Percentiles rank a stretch among this genome's conserved stretches.
Conservation (phyloP, 2,888 invertebrate species). For the Coelopa pilipes region DNA sequence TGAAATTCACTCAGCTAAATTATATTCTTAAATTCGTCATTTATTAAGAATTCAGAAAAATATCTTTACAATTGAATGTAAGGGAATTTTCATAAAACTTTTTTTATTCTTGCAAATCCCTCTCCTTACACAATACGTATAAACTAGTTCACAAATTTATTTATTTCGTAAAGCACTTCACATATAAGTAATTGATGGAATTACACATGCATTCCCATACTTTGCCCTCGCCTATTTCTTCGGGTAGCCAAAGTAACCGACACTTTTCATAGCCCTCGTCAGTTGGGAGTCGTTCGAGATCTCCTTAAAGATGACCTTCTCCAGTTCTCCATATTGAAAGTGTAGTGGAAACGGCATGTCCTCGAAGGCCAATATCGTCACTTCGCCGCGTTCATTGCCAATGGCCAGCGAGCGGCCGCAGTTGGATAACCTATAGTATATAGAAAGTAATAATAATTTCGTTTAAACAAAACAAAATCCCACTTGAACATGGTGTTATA, state of each 20-base stretch:
- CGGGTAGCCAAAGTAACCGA: slow-evolving; percentile 61
- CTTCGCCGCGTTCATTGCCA: slow-evolving; percentile 75
- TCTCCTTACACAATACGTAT: too few relatives aligned
- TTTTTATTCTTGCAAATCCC: too few relatives aligned
- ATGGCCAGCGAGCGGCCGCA: slow-evolving; percentile 78
- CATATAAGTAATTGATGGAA: too few relatives aligned
- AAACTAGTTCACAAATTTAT: not conserved
- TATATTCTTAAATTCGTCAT: not conserved
- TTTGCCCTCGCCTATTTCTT: not conserved
- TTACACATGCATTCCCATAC: not conserved
- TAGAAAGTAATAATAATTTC: slow-evolving; percentile 65
- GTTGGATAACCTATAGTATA: slow-evolving; percentile 72
- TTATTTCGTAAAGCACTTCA: too few relatives aligned
- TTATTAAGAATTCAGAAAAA: too few relatives aligned
- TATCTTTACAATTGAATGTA: too few relatives aligned
- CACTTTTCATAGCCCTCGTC: slow-evolving; percentile 72
- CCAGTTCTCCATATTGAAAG: slow-evolving; percentile 74
- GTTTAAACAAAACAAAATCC: slow-evolving; percentile 15
- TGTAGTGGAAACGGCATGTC: slow-evolving; percentile 81
- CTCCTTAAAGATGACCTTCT: slow-evolving; percentile 73
- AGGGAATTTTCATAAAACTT: too few relatives aligned
- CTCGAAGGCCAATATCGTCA: slow-evolving; percentile 76
- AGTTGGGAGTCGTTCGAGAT: slow-evolving; percentile 74
- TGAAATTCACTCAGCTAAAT: not conserved
- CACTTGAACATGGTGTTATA: slow-evolving; percentile 57